Percentiles rank a stretch among this genome's conserved stretches.
These are phyloP conservation scores for Tetragnatha montana DNA, from an alignment of 2,888 invertebrate species.

Conservation along the genomic window DNA sequence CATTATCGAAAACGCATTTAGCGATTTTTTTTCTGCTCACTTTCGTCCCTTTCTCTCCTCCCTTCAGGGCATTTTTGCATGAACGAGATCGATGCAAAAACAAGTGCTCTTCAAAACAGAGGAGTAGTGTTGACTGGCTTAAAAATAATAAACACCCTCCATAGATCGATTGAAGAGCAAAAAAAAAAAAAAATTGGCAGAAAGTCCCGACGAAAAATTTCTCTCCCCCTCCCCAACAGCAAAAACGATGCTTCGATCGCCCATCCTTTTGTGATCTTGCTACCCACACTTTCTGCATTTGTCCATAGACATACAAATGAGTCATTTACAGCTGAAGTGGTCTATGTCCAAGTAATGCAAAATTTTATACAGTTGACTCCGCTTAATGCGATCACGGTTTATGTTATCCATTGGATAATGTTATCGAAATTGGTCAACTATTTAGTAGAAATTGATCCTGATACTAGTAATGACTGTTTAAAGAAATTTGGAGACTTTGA, in stretches of 20 bases:
- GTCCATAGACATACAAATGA: conserved; percentile 3
- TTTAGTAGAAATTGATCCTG: too few species aligned
- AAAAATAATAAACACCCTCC: conserved; percentile 29
- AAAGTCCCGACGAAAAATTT: not conserved
- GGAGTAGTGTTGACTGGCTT: conserved; percentile 26
- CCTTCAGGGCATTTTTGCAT: not conserved
- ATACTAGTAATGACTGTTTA: too few species aligned
- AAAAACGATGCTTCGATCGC: not conserved
- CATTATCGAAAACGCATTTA: conserved; percentile 63
- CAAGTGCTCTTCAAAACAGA: conserved; percentile 11
- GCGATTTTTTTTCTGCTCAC: conserved; percentile 8
- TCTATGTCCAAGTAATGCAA: not conserved
- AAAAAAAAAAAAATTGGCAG: conserved; percentile 5
- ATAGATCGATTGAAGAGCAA: conserved; percentile 16
- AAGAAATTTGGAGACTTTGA: too few species aligned
- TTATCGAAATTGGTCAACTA: too few species aligned
- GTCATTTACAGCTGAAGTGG: too few species aligned
- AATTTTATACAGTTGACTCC: not conserved
- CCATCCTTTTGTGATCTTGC: conserved; percentile 30
- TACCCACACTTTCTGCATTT: conserved; percentile 27
- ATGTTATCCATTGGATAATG: too few species aligned
- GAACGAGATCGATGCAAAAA: conserved; percentile 14
- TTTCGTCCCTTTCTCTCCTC: not conserved
- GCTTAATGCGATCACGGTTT: too few species aligned
- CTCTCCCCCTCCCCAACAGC: not conserved